These are phyloP conservation scores for Crocuta crocuta DNA, from an alignment of 2,113 vertebrate genomes.

Conservation along the genomic window DNA sequence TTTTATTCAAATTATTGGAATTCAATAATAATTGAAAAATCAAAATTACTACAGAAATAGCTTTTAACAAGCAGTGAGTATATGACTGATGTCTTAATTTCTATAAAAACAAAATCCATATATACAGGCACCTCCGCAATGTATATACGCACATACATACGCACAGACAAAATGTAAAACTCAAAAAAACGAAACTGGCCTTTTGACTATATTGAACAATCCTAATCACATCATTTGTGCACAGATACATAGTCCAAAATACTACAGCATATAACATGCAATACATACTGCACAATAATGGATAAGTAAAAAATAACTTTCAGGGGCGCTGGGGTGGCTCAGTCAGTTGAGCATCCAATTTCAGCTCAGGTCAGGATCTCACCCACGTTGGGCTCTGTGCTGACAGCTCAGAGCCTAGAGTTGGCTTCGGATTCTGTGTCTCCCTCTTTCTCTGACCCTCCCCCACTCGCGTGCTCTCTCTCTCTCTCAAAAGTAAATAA, in stretches of 20 bases:
- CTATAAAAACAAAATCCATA: not conserved
- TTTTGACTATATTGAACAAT: not conserved
- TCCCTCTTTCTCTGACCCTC: too few species aligned
- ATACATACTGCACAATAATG: not conserved
- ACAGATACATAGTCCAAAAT: not conserved
- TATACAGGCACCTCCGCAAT: not conserved
- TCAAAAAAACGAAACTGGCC: not conserved
- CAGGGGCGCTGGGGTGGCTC: not conserved
- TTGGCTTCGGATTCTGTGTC: too few species aligned
- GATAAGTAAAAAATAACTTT: not conserved
- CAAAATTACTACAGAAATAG: not conserved
- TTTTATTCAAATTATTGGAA: not conserved
- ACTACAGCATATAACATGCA: not conserved
- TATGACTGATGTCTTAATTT: not conserved
- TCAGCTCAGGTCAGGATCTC: too few species aligned
- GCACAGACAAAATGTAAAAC: not conserved
- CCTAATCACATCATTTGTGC: not conserved
- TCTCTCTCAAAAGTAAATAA: too few species aligned
- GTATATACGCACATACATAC: not conserved
- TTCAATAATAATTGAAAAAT: not conserved
- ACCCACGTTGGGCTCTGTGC: too few species aligned
- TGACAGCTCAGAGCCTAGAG: too few species aligned
- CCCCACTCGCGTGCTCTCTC: too few species aligned
- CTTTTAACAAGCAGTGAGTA: not conserved
- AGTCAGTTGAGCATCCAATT: too few species aligned